Conservation (phyloP, 2,888 invertebrate species). For the Drosophila putrida region DNA sequence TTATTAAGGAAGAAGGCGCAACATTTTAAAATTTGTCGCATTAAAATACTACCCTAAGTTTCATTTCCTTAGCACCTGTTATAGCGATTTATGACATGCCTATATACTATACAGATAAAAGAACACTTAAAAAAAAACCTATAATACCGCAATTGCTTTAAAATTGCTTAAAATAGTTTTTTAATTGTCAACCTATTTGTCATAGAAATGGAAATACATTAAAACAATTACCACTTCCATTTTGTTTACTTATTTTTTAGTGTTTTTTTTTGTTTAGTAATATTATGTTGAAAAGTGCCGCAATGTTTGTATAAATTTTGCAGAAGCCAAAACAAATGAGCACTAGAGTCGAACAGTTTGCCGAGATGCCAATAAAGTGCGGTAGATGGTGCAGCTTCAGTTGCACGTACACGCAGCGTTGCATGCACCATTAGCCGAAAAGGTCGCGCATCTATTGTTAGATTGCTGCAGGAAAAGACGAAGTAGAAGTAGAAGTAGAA, state of each 20-base stretch:
- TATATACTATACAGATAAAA: too few relatives aligned
- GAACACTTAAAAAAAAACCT: too few relatives aligned
- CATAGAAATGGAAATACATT: neutral
- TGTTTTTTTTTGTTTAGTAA: neutral
- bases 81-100: too few relatives aligned
- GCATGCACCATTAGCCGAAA: constrained; percentile 56
- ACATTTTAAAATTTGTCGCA: too few relatives aligned
- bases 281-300: constrained; percentile 11
- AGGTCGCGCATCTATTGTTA: constrained; percentile 58
- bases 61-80: too few relatives aligned
- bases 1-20: too few relatives aligned
- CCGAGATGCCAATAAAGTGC: constrained; percentile 19
- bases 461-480: constrained; percentile 12
- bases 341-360: constrained; percentile 21
- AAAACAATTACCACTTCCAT: neutral
- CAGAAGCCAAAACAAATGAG: constrained; percentile 22
- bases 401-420: constrained; percentile 49
- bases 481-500: neutral
- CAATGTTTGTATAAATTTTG: constrained; percentile 32
- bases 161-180: neutral
- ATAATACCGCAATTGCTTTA: too few relatives aligned
- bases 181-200: neutral
- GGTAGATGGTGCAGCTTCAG: constrained; percentile 23
- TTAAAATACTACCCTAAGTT: too few relatives aligned
- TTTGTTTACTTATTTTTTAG: too few relatives aligned